Evolutionary conservation across 2,888 invertebrate genomes (phyloP), one percentile per base, ranked within the genome.

Genomic region (Mechanitis messenoides): DNA sequence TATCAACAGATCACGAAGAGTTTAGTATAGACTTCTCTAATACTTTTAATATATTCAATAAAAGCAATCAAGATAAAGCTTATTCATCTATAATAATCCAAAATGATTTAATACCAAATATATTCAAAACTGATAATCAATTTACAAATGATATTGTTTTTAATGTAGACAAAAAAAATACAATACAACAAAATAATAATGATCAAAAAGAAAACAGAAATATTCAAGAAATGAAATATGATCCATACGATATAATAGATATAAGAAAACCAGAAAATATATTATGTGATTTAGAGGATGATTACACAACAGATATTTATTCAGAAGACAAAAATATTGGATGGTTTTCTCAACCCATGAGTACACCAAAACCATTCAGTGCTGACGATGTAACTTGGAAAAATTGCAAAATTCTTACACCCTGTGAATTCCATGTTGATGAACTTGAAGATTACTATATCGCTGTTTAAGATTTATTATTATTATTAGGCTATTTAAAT

Each of bases 371-470:
- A 7, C 68, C 68, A 5, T 47, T 50, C n/a, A 54, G 28, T 45
- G 47, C 12, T n/a, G 33, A 57, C 9, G 68, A 69, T n/a, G 45
- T 58, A 6, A 35, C 45, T 5, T 71, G 67, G 68, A 56, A 55
- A 9, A 62, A 59, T 57, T 42, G 61, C 20, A 58, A 56, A n/a
- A 50, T 71, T 2, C 58, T 68, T 12, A 68, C 67, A 38, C 63
- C 64, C 57, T 33, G 0, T 56, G 45, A 45, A 60, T 55, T 6
- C 33, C 58, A 69, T 45, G 55, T 65, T 5, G 71, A 74, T 12
- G 74, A 74, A 65, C 60, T 73, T 3, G 69, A 62, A 7, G 67
- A 73, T 56, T 73, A 67, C 61, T 74, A 70, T 57, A 68, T 73
- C 42, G 42, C 57, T 3, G 63, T 70, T 5, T 59, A 59, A 7